phyloP scores from a whole-genome alignment of 2,797 vertebrate genomes.

The Acanthurus leucopareius region DNA sequence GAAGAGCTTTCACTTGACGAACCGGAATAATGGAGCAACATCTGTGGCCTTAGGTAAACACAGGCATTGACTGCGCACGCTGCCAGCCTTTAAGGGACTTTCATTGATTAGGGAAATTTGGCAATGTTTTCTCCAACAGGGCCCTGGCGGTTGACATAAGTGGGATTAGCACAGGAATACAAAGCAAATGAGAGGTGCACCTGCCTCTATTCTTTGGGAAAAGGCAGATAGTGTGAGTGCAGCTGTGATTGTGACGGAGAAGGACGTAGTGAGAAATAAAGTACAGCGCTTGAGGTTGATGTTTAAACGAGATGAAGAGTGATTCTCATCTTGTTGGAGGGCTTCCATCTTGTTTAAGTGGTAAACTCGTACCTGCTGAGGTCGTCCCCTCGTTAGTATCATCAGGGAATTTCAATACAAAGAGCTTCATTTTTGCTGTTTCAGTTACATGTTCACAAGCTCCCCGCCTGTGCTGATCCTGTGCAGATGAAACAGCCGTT shows the following conservation, averaged over 20 bases:
- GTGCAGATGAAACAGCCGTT: constrained; percentile 42
- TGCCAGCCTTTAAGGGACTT: constrained; percentile 64
- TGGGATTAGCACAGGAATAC: constrained; percentile 74
- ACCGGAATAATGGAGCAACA: constrained; percentile 72
- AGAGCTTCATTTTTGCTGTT: constrained; percentile 15
- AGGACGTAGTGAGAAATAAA: constrained; percentile 32
- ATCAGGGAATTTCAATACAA: background rate
- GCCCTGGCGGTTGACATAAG: constrained; percentile 71
- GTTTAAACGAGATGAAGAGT: constrained; percentile 38
- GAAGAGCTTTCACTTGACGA: constrained; percentile 64
- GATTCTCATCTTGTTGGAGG: constrained; percentile 35
- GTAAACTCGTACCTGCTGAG: constrained; percentile 24
- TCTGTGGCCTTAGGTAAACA: constrained; percentile 71
- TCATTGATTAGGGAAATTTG: constrained; percentile 79
- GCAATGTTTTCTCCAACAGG: constrained; percentile 70
- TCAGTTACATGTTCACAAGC: constrained; percentile 8
- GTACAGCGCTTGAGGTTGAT: constrained; percentile 23
- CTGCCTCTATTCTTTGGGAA: constrained; percentile 59
- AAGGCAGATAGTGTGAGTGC: constrained; percentile 38
- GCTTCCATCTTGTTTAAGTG: constrained; percentile 43
- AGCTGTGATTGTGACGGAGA: constrained; percentile 47
- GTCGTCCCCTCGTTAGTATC: constrained; percentile 16
- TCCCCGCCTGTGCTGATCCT: constrained; percentile 16
- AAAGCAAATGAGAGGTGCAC: constrained; percentile 67
- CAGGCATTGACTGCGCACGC: constrained; percentile 45